A percentile compares a stretch with the other conserved stretches of the same genome.
These are phyloP conservation scores for Taenioides sp. DNA, from an alignment of 2,797 vertebrate genomes.

Conservation along the genomic window DNA sequence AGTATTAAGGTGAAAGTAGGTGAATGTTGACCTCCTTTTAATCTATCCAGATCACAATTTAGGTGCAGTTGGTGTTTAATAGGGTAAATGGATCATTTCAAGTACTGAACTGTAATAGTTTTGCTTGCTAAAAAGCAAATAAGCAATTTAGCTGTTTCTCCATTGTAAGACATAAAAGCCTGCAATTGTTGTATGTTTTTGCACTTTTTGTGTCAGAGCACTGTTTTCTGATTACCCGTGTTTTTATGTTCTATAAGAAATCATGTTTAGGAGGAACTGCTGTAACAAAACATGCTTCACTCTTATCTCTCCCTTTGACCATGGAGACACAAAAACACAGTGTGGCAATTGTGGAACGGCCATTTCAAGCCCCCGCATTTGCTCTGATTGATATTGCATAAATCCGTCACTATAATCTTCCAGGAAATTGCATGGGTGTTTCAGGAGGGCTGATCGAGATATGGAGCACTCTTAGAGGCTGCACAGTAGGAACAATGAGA, in stretches of 20 bases:
- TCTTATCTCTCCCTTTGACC: constrained; percentile 19
- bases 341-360: background rate
- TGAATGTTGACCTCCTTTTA: too few species aligned
- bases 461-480: constrained; percentile 19
- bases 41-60: too few species aligned
- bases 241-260: background rate
- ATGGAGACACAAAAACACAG: constrained; percentile 15
- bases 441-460: constrained; percentile 54
- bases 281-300: background rate
- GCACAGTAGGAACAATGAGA: constrained; percentile 36
- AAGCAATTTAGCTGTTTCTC: too few species aligned
- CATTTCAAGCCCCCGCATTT: constrained; percentile 39
- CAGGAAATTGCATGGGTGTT: constrained; percentile 62
- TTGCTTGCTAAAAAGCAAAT: too few species aligned
- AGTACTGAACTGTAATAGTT: too few species aligned
- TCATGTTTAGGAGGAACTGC: background rate
- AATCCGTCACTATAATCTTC: constrained; percentile 64
- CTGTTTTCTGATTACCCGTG: background rate
- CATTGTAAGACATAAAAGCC: too few species aligned
- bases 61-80: too few species aligned
- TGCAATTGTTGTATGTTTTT: background rate
- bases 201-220: background rate
- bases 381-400: constrained; percentile 52
- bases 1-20: background rate
- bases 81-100: too few species aligned